phyloP scores from a whole-genome alignment of 2,888 invertebrate species.

The Zele albiditarsus region DNA sequence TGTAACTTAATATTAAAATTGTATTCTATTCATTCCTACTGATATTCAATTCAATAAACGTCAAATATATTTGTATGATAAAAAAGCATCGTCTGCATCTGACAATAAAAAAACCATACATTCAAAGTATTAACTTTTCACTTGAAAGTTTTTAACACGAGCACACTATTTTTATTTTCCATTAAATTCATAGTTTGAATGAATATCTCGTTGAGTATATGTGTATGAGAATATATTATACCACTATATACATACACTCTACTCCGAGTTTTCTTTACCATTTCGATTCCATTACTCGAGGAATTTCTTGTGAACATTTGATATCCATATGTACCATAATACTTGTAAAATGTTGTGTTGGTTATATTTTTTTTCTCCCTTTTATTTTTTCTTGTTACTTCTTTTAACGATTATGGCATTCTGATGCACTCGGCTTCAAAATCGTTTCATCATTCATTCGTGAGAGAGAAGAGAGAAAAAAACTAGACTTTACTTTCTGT shows the following conservation, averaged over 20 bases:
- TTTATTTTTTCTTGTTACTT: background rate
- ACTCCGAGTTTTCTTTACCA: background rate
- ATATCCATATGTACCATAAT: too few relatives aligned
- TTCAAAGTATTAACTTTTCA: background rate
- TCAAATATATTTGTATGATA: background rate
- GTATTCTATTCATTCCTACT: background rate
- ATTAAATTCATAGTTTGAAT: background rate
- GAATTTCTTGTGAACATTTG: too few relatives aligned
- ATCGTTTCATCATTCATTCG: conserved; percentile 28
- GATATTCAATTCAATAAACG: background rate
- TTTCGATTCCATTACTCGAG: background rate
- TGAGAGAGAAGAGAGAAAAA: background rate
- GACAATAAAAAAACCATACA: background rate
- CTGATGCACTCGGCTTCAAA: background rate
- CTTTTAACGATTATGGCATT: conserved; percentile 23
- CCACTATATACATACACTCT: background rate
- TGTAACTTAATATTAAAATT: background rate
- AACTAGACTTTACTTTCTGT: background rate
- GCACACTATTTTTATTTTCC: background rate
- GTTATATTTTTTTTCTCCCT: background rate
- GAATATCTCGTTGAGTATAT: background rate
- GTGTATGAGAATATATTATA: background rate
- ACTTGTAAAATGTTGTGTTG: conserved; percentile 7
- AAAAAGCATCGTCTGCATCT: background rate
- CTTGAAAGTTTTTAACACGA: background rate